These are phyloP conservation scores for Argentina silus DNA, from an alignment of 2,797 vertebrate genomes.

Conservation along the genomic window DNA sequence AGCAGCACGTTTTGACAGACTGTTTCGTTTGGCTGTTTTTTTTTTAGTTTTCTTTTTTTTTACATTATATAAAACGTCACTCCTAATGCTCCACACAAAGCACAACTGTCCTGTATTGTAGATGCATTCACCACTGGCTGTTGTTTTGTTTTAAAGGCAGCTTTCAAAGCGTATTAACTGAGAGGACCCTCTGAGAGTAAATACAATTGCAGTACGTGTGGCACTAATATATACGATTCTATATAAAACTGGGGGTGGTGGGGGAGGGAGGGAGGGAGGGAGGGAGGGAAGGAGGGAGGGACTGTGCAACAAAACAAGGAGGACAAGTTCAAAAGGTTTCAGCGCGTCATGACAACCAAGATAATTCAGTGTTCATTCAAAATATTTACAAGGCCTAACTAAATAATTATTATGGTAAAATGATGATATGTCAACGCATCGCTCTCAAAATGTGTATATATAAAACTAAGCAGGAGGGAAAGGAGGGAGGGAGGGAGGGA, in stretches of 20 bases:
- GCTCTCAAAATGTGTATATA: slow-evolving; percentile 46
- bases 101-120: slow-evolving; percentile 13
- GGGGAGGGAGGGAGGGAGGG: neutral
- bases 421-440: slow-evolving; percentile 59
- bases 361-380: slow-evolving; percentile 66
- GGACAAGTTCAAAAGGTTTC: slow-evolving; percentile 30
- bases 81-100: too few species aligned
- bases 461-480: slow-evolving; percentile 20
- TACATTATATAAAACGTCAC: neutral
- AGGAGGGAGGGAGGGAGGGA: neutral
- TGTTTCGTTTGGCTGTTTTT: slow-evolving; percentile 56
- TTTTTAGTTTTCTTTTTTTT: neutral
- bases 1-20: slow-evolving; percentile 18
- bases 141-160: slow-evolving; percentile 48
- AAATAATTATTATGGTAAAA: slow-evolving; percentile 53
- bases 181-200: slow-evolving; percentile 46
- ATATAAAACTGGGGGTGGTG: neutral
- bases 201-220: slow-evolving; percentile 62
- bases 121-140: slow-evolving; percentile 20
- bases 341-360: slow-evolving; percentile 61
- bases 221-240: slow-evolving; percentile 41
- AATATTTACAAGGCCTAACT: slow-evolving; percentile 75
- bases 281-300: slow-evolving; percentile 33
- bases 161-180: slow-evolving; percentile 37
- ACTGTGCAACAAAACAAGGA: slow-evolving; percentile 63